Base-by-base conservation (phyloP, 2,888 invertebrate species). In the Stratiomys singularior region DNA sequence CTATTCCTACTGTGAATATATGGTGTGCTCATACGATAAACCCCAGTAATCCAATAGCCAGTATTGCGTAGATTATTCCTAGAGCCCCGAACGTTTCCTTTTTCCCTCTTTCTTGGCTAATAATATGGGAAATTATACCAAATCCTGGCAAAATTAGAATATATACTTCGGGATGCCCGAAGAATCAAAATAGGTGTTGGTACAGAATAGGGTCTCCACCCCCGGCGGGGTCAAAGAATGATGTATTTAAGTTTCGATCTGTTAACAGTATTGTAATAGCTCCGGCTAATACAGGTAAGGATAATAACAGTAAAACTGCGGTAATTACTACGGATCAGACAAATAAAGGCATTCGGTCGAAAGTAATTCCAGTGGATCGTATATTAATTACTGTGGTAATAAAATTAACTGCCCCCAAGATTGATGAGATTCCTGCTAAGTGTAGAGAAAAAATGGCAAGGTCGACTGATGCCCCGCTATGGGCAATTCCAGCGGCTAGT, bases 141-240 rank as follows among this genome's bases (percentile, higher is more conserved):
- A 95, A 94, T 86, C 92, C 94, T 0, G 94, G 94, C 82, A 94
- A 84, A 92, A 94, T 94, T 89, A 94, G 88, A 93, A 94, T 94
- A 88, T 95, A 95, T 80, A 95, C 94, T 91, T 95, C 94, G 11
- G 94, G 94, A 77, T 95, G 94, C 0, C 94, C 94, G 90, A 95
- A 95, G 88, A 95, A 95, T 91, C 94, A 95, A 88, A 95, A 94
- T 90, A 94, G 88, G 86, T 95, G 94, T 90, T 94, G 93, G 76
- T 93, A 94, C 82, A 95, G 82, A 88, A 95, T 91, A 1, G 94
- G 94, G 77, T 95, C 94, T 76, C 94, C 95, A 30, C 94, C 94
- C 79, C 93, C 94, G 0, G 90, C 89, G 0, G 93, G 93, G 46
- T 94, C 93, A 90, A 94, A 95, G 87, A 95, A 95, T 0, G 92